Evolutionary conservation across 2,797 vertebrate genomes (phyloP), one percentile per base, ranked within the genome.

Genomic region (Kryptopterus vitreolus): DNA sequence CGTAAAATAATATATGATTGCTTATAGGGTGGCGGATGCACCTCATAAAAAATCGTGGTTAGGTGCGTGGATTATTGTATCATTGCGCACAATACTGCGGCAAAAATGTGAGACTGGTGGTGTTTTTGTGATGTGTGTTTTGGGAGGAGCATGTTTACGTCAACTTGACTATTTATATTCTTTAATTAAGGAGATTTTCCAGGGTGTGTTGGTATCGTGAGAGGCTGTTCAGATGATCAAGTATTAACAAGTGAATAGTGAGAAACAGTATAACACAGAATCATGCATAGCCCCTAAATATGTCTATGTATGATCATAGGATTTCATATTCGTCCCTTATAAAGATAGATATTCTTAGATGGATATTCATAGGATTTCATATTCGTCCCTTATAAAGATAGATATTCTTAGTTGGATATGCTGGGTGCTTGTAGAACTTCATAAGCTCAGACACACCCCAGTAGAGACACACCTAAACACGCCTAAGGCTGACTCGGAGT

Each of bases 61-160:
- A 66, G 2, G 82, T 7, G 5, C 12, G 20, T 7, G 15, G 10
- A 11, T 31, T 1, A 20, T 29, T 24, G 76, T 87, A 86, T 87
- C 71, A 81, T 7, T 88, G 53, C 87, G 87, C 85, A 52, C 52
- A 46, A 33, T 61, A 77, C 79, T 86, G 78, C 84, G 58, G 69
- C 66, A 80, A 50, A 68, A 22, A 16, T 9, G 22, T 33, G 55
- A 57, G 0, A 29, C 57, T 48, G 62, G 13, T 15, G 5, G 10
- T 0, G 75, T n/a, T 11, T 6, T 43, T 43, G n/a, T n/a, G n/a
- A n/a, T 43, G 38, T 10, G 7, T 43, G 6, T 43, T 10, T 43
- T 1, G 31, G 22, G 10, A 4, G 9, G 57, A 22, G 4, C 4
- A 0, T 31, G 26, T 61, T 26, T 61, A 31, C 13, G 1, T 20